Conservation (phyloP, 2,888 invertebrate genomes). For the Lepeophtheirus nordmannii region DNA sequence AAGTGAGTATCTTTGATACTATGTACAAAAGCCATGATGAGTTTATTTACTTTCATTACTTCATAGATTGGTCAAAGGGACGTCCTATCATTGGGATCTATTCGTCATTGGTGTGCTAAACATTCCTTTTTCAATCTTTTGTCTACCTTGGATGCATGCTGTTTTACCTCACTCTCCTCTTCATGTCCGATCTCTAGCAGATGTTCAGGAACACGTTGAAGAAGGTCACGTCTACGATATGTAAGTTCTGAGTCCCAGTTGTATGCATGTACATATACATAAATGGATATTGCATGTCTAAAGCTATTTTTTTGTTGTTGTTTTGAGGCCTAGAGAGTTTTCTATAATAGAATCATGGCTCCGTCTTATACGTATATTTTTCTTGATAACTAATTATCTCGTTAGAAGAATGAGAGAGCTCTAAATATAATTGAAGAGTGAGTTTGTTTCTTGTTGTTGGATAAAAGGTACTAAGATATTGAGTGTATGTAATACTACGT, state of each 20-base stretch:
- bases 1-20: constrained; percentile 36
- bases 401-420: no score
- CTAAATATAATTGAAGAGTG: no score
- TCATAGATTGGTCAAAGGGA: not conserved
- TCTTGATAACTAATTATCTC: no score
- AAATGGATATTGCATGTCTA: no score
- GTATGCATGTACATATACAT: no score
- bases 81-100: constrained; percentile 29
- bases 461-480: no score
- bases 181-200: constrained; percentile 44
- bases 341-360: no score
- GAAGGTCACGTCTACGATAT: constrained; percentile 46
- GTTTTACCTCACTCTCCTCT: constrained; percentile 46
- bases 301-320: no score
- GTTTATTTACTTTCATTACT: not conserved
- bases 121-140: constrained; percentile 40
- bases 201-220: constrained; percentile 45
- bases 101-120: constrained; percentile 44
- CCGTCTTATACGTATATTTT: no score
- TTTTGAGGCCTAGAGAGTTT: no score
- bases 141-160: constrained; percentile 46
- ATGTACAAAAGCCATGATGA: not conserved
- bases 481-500: no score
- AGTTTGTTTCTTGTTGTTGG: no score
- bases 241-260: not conserved